Evolutionary conservation across 2,888 invertebrate species (phyloP).

Genomic region (Nymphalis polychloros): DNA sequence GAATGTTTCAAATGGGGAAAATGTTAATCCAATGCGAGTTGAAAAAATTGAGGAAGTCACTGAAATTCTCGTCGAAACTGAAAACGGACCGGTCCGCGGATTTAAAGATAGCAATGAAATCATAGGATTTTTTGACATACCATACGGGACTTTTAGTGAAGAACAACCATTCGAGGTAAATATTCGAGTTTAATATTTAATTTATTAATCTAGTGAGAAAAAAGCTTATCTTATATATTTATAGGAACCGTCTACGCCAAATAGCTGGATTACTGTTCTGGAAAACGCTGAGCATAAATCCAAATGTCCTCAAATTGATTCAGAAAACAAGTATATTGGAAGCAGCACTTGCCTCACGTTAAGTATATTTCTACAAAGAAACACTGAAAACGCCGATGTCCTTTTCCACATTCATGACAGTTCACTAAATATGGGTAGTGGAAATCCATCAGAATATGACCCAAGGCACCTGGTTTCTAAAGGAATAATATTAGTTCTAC

Average conservation of each 20-base stretch:
- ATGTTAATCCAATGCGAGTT: background rate
- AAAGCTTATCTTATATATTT: background rate
- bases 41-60: background rate
- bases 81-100: conserved; percentile 54
- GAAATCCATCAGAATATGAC: conserved; percentile 60
- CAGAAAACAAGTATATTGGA: conserved; percentile 47
- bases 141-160: conserved; percentile 54
- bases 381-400: conserved; percentile 50
- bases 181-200: background rate
- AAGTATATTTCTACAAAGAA: conserved; percentile 59
- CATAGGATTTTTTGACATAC: conserved; percentile 59
- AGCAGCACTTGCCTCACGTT: conserved; percentile 63
- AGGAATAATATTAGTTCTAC: conserved; percentile 60
- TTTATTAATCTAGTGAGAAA: background rate
- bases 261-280: conserved; percentile 45
- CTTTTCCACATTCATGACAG: conserved; percentile 71
- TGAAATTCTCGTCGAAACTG: conserved; percentile 45
- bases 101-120: conserved; percentile 44
- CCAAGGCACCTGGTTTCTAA: conserved; percentile 61
- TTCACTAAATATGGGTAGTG: conserved; percentile 58
- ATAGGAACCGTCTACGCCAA: conserved; percentile 53
- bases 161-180: conserved; percentile 53
- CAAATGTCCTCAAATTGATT: conserved; percentile 58
- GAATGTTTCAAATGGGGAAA: background rate
- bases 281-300: conserved; percentile 48